Evolutionary conservation across 2,888 invertebrate genomes (phyloP), one percentile per base, ranked within the genome.

Genomic region (Nomada ferruginata): DNA sequence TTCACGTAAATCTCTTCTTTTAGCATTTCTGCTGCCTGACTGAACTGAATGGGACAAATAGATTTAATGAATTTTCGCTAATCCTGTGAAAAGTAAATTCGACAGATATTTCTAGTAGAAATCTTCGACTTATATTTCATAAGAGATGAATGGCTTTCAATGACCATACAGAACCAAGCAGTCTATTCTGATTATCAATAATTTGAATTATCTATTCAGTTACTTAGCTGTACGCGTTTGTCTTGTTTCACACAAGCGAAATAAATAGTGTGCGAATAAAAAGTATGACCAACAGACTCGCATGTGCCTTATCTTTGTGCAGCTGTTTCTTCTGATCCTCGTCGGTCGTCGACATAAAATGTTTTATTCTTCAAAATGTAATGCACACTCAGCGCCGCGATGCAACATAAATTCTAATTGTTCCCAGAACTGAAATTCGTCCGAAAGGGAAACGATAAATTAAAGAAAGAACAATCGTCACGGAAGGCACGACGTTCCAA

Each of bases 1-100:
- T 63, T 76, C 86, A 86, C 81, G 82, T 84, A 87, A 79, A 65
- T 65, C 57, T 74, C 74, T 79, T 66, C 29, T 63, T 18, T 2
- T 7, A 42, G 44, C 13, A 15, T 26, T 4, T 29, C 13, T 10
- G 26, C 15, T n/a, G 50, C 15, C 15, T 23, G 23, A 42, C 4
- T 20, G 15, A 26, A 26, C 15, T 15, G 50, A 53, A 72, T 50
- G 55, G n/a, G 61, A 76, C 42, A 70, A 66, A 52, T 60, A 47
- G 50, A 42, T 59, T 53, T 26, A 47, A 42, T 47, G 50, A 65
- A 79, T 75, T 52, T 29, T 70, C 44, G 59, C 59, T 29, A 13
- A 44, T 75, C 55, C 36, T 36, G 36, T 50, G 66, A 59, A 59
- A 66, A 47, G 47, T 59, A 11, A 68, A 57, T 44, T 36, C 47